Base-by-base conservation (phyloP, 2,888 invertebrate species). In the Pheosia tremula region DNA sequence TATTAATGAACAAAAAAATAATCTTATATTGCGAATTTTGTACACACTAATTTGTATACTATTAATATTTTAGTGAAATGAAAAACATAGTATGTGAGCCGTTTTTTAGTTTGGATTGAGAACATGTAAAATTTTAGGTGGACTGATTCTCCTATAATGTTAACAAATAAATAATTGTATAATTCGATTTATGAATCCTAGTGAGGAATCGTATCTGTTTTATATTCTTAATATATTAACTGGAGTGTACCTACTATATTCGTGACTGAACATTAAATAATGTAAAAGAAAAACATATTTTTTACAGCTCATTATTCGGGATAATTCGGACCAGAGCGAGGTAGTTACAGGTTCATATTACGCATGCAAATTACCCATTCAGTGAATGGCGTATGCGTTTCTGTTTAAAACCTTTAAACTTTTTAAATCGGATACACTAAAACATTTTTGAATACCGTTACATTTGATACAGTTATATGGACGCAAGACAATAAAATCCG, bases 321-420 rank as follows among this genome's bases (percentile, higher is more conserved):
- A 85, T 85, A 84, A 87, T 86, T 86, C 76, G 73, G 78, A 74
- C 74, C 79, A 75, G 78, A 77, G 72, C 79, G 78, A 82, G 79
- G 86, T 82, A 82, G 80, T 86, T 84, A 85, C 77, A 76, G 78
- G 78, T 80, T 80, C 84, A 80, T 79, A 83, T 86, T 85, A 83
- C 83, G 86, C 84, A 86, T 89, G 84, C 83, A 87, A 88, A 90
- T 90, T 79, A 83, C 71, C 77, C 78, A 83, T 84, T 82, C 78
- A 72, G 70, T 74, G 79, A 79, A 82, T 71, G 75, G 73, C 68
- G 75, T 71, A 70, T 74, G 75, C 72, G 73, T 47, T 68, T 79
- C 78, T 82, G 1, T 43, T 78, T 79, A 74, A 24, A 75, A 75
- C 78, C 80, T 84, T n/a, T n/a, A n/a, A 84, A 86, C 84, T 84